Percentiles rank a stretch among this genome's conserved stretches.
These are phyloP conservation scores for Rhipidura dahli DNA, from an alignment of 2,113 vertebrate species.

Conservation along the genomic window DNA sequence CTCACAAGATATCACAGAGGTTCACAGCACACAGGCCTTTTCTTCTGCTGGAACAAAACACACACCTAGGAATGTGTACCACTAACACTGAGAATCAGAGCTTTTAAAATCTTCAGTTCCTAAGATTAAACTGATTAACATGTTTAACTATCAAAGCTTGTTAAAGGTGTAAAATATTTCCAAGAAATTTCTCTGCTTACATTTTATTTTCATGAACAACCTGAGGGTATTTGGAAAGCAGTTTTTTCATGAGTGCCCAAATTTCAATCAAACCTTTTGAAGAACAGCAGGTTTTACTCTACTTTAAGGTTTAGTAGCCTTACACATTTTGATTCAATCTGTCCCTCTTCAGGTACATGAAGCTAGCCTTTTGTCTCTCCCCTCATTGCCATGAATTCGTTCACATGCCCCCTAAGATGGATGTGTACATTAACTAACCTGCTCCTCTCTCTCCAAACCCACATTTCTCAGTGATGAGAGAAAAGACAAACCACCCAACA, in stretches of 20 bases:
- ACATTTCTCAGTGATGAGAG: neutral
- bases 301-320: neutral
- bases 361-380: neutral
- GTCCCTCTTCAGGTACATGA: neutral
- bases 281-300: neutral
- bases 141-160: rapidly evolving
- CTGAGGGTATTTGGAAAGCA: neutral
- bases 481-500: neutral
- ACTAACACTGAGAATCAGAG: neutral
- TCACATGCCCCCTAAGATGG: neutral
- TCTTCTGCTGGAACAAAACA: neutral
- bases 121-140: neutral
- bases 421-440: neutral
- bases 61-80: neutral
- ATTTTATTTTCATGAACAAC: neutral
- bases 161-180: neutral
- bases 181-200: neutral
- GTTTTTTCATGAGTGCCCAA: rapidly evolving
- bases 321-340: neutral
- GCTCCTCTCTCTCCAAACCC: neutral
- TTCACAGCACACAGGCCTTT: neutral
- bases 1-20: neutral
- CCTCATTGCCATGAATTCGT: neutral
- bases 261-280: neutral
- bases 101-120: neutral